phyloP scores from a whole-genome alignment of 1,140 invertebrate species.

The Saxidomus purpurata region DNA sequence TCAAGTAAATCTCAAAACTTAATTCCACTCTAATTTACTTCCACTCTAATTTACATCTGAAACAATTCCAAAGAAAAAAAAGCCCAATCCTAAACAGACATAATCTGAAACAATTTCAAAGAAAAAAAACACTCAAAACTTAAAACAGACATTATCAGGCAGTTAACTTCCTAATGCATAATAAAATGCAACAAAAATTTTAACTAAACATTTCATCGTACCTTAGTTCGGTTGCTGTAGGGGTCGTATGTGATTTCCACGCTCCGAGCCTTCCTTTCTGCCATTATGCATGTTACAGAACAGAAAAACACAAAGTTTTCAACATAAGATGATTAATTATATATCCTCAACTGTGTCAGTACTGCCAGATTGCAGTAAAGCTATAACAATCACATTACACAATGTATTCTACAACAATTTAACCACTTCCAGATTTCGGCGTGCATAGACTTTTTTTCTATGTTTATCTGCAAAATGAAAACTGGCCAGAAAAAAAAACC shows the following conservation, averaged over 20 bases:
- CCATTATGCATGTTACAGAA: not conserved
- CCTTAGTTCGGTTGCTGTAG: slow-evolving; percentile 28
- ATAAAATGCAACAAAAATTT: too few species aligned
- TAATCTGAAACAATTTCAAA: too few species aligned
- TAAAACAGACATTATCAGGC: too few species aligned
- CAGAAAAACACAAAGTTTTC: not conserved
- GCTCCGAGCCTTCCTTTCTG: not conserved
- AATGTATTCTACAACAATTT: not conserved
- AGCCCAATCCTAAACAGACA: too few species aligned
- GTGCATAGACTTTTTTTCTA: not conserved
- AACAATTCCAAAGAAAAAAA: too few species aligned
- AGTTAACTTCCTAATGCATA: too few species aligned
- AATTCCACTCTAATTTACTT: too few species aligned
- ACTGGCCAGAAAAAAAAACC: too few species aligned
- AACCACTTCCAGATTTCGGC: not conserved
- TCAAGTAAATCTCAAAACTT: too few species aligned
- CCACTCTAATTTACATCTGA: too few species aligned
- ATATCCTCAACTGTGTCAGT: not conserved
- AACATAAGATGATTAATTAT: slow-evolving; percentile 9
- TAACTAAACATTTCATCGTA: not conserved
- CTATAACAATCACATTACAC: not conserved
- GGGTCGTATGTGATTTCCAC: slow-evolving; percentile 54
- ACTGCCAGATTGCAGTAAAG: not conserved
- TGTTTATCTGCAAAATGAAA: too few species aligned
- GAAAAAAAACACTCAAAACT: too few species aligned